These are phyloP conservation scores for Sinocyclocheilus rhinocerous DNA, from an alignment of 2,113 vertebrate species.

Conservation along the genomic window DNA sequence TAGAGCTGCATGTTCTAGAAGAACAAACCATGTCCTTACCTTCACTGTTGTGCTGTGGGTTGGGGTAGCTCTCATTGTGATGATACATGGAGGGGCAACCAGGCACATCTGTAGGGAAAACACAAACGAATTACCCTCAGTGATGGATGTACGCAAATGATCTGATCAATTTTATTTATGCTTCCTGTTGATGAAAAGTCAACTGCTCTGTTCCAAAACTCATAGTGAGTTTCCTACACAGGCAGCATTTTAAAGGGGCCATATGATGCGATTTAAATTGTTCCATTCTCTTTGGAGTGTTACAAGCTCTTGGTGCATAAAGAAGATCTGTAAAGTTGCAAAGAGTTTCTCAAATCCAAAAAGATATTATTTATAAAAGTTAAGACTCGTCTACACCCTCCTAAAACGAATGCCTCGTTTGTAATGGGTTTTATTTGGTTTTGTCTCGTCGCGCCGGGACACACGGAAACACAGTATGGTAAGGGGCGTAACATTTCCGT, in stretches of 20 bases:
- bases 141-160: neutral
- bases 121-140: neutral
- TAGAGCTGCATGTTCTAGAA: slow-evolving; percentile 6
- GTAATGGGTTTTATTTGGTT: too few relatives aligned
- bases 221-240: neutral
- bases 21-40: slow-evolving; percentile 57
- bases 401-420: too few relatives aligned
- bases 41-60: slow-evolving; percentile 77
- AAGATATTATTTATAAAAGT: too few relatives aligned
- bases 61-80: slow-evolving; percentile 80
- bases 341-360: too few relatives aligned
- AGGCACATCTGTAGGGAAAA: slow-evolving; percentile 81
- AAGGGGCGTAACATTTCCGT: too few relatives aligned
- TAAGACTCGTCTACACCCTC: too few relatives aligned
- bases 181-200: neutral
- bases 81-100: slow-evolving; percentile 87
- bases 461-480: too few relatives aligned
- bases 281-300: too few relatives aligned
- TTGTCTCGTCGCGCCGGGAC: too few relatives aligned
- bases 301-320: too few relatives aligned
- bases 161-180: neutral
- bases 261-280: too few relatives aligned
- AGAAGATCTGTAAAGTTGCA: too few relatives aligned
- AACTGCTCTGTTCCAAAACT: slow-evolving; percentile 3
- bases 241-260: neutral